Evolutionary conservation across 2,797 vertebrate genomes (phyloP).

Genomic region (Enteromius argenteus): DNA sequence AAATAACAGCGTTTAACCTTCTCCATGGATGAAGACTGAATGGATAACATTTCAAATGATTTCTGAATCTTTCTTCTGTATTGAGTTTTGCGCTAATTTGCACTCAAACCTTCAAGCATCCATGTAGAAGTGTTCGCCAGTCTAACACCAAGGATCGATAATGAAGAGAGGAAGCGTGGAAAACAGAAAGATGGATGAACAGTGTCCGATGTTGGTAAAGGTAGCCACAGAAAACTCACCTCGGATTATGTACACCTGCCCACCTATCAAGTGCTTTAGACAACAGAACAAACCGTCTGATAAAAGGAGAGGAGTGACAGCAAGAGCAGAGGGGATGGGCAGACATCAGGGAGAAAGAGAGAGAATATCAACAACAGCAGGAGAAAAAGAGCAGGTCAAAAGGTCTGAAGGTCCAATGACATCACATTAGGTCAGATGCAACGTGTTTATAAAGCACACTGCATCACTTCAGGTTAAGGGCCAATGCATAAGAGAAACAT

Average conservation of each 20-base stretch:
- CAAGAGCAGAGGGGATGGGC: conserved; percentile 91
- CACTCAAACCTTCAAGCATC: conserved; percentile 27
- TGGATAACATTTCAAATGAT: neutral
- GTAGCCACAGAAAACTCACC: conserved; percentile 86
- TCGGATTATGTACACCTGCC: conserved; percentile 99
- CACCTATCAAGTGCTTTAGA: conserved; percentile 99
- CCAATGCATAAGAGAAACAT: conserved; percentile 16
- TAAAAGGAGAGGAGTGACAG: conserved; percentile 96
- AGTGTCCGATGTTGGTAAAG: conserved; percentile 44
- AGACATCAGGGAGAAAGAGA: conserved; percentile 76
- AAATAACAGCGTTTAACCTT: conserved; percentile 64
- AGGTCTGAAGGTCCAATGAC: conserved; percentile 83
- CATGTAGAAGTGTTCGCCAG: conserved; percentile 39
- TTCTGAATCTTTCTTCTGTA: conserved; percentile 12
- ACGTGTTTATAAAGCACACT: conserved; percentile 19
- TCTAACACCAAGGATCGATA: conserved; percentile 29
- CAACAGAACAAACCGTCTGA: conserved; percentile 99
- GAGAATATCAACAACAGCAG: conserved; percentile 62
- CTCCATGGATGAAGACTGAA: conserved; percentile 87
- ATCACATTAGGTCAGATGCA: conserved; percentile 72
- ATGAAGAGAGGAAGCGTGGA: conserved; percentile 5
- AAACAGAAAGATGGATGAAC: conserved; percentile 19
- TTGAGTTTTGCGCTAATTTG: neutral
- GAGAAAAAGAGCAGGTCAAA: conserved; percentile 79
- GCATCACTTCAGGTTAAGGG: conserved; percentile 63